phyloP scores from a whole-genome alignment of 30 jellyfish, hydroid and myxozoan species.

The Sanderia malayensis region DNA sequence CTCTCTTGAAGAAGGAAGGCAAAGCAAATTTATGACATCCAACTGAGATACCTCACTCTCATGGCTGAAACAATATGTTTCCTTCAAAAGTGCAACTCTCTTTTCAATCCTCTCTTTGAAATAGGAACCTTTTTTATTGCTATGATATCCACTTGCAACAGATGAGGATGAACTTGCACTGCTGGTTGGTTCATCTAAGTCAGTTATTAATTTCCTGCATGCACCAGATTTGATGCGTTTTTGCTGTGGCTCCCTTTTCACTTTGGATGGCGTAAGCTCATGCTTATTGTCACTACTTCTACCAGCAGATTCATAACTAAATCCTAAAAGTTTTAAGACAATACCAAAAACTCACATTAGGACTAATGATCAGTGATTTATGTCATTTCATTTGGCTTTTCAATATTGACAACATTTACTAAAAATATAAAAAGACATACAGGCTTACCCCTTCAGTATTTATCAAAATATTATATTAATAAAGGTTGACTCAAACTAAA shows the following conservation, averaged over 20 bases:
- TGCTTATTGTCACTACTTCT: slow-evolving; percentile 18
- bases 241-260: slow-evolving; percentile 28
- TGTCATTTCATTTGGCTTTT: slow-evolving; percentile 17
- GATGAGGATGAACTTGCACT: slow-evolving; percentile 29
- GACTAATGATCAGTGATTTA: too few species aligned
- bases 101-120: slow-evolving; percentile 21
- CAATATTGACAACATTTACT: neutral
- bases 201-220: slow-evolving; percentile 16
- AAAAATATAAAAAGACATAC: slow-evolving; percentile 2
- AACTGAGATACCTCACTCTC: slow-evolving; percentile 7
- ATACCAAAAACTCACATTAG: neutral
- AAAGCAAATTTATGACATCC: slow-evolving; percentile 6
- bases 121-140: slow-evolving; percentile 16
- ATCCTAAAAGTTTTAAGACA: slow-evolving; percentile 2
- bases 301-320: slow-evolving; percentile 3
- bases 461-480: neutral
- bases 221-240: slow-evolving; percentile 13
- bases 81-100: slow-evolving; percentile 22
- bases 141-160: neutral
- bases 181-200: slow-evolving; percentile 13
- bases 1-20: slow-evolving; percentile 29
- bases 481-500: neutral
- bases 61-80: slow-evolving; percentile 17
- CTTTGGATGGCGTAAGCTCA: slow-evolving; percentile 33
- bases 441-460: slow-evolving; percentile 25